phyloP scores from a whole-genome alignment of 2,113 vertebrate species.

The Mustelus asterias region DNA sequence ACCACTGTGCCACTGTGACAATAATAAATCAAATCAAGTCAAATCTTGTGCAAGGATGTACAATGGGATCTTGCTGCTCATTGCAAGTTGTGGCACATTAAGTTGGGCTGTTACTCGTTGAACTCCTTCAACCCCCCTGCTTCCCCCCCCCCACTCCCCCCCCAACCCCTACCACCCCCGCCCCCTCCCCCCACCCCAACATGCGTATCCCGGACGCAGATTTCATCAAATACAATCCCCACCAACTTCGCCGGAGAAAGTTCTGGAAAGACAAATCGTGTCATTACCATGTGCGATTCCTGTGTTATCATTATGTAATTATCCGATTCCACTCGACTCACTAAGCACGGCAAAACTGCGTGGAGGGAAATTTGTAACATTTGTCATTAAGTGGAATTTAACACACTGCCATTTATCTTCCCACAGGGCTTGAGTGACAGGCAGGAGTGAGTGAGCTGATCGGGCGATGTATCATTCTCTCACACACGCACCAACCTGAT shows the following conservation, averaged over 20 bases:
- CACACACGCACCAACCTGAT: conserved; percentile 38
- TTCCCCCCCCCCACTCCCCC: too few species aligned
- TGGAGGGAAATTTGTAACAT: conserved; percentile 66
- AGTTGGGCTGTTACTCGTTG: background rate
- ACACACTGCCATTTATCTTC: conserved; percentile 58
- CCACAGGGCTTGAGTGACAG: conserved; percentile 46
- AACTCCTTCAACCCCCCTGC: background rate
- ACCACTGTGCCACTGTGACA: too few species aligned
- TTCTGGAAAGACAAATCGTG: conserved; percentile 51
- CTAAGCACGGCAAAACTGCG: conserved; percentile 64
- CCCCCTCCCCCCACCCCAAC: too few species aligned
- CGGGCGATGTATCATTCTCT: conserved; percentile 42
- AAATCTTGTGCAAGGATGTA: background rate
- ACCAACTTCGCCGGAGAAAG: conserved; percentile 35
- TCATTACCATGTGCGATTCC: conserved; percentile 61
- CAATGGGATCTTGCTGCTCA: background rate
- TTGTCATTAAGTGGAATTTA: conserved; percentile 71
- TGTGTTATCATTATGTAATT: conserved; percentile 61
- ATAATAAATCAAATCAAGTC: too few species aligned
- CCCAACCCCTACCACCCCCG: background rate
- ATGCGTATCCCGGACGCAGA: too few species aligned
- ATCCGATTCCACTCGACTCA: conserved; percentile 63
- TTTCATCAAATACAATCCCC: background rate
- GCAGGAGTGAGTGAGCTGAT: conserved; percentile 40
- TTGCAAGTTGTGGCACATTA: background rate